Percentiles rank a stretch among this genome's conserved stretches.
These are phyloP conservation scores for Rhinogobio ventralis DNA, from an alignment of 2,797 vertebrate genomes.

Conservation along the genomic window DNA sequence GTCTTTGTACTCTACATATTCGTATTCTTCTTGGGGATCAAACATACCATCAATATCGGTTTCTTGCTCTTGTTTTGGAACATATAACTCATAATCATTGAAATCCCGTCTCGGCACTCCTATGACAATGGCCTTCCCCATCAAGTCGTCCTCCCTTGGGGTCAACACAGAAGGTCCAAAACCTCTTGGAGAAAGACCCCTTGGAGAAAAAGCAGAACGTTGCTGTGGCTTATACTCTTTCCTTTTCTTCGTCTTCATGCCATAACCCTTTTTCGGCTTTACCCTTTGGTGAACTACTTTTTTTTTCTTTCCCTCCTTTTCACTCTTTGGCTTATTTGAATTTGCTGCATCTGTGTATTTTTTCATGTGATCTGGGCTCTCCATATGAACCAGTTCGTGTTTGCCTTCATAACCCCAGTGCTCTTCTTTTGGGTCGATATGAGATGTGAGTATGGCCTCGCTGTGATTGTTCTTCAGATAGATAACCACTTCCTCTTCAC, in stretches of 20 bases:
- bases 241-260: conserved; percentile 77
- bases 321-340: conserved; percentile 13
- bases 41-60: conserved; percentile 35
- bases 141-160: conserved; percentile 67
- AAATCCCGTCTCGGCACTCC: conserved; percentile 86
- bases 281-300: conserved; percentile 65
- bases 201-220: conserved; percentile 69
- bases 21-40: conserved; percentile 72
- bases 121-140: conserved; percentile 74
- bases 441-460: conserved; percentile 71
- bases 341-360: conserved; percentile 71
- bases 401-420: conserved; percentile 79
- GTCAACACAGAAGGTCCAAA: conserved; percentile 57
- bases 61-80: conserved; percentile 66
- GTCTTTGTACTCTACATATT: conserved; percentile 83
- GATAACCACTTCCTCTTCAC: conserved; percentile 75
- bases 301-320: conserved; percentile 62
- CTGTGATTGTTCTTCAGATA: conserved; percentile 72
- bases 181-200: conserved; percentile 70
- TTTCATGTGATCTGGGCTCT: conserved; percentile 72
- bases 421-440: conserved; percentile 64
- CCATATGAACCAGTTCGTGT: conserved; percentile 61
- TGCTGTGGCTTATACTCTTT: conserved; percentile 73
- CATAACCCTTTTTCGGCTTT: conserved; percentile 68
- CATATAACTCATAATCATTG: conserved; percentile 81